phyloP scores from a whole-genome alignment of 2,113 vertebrate genomes.

The Grammomys dolichurus region DNA sequence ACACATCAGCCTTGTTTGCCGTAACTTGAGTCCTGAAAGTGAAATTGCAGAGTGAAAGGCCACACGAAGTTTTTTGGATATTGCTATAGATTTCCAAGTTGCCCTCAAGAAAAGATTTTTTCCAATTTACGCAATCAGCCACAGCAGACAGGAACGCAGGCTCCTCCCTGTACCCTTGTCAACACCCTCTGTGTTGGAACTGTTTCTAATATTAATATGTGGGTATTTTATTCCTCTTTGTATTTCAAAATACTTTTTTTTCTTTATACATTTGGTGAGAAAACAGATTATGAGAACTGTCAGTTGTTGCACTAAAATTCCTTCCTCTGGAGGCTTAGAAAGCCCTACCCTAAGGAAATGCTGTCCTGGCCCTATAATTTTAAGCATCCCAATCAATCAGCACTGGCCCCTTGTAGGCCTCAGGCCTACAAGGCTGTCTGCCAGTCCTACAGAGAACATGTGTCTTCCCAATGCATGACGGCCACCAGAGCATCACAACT shows the following conservation, averaged over 20 bases:
- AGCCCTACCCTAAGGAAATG: constrained; percentile 29
- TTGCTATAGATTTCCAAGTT: constrained; percentile 32
- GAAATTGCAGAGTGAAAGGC: constrained; percentile 25
- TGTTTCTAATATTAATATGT: constrained; percentile 39
- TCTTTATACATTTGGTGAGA: constrained; percentile 16
- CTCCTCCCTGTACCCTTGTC: neutral
- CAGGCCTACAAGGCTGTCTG: constrained; percentile 61
- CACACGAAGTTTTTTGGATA: neutral
- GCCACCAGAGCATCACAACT: neutral
- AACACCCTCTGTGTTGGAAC: neutral
- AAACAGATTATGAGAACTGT: constrained; percentile 46
- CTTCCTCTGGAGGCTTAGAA: constrained; percentile 33
- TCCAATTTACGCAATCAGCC: neutral
- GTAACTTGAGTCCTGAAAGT: neutral
- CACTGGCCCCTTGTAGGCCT: constrained; percentile 59
- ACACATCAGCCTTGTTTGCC: constrained; percentile 7
- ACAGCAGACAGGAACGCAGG: accelerated
- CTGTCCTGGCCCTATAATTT: constrained; percentile 18
- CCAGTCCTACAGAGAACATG: neutral
- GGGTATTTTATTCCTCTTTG: neutral
- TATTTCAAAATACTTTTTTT: neutral
- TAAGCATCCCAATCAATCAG: constrained; percentile 42
- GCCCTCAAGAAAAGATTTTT: constrained; percentile 28
- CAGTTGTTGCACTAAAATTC: constrained; percentile 54
- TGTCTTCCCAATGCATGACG: neutral